phyloP scores from a whole-genome alignment of 2,797 vertebrate genomes.

The Glossophaga mutica region DNA sequence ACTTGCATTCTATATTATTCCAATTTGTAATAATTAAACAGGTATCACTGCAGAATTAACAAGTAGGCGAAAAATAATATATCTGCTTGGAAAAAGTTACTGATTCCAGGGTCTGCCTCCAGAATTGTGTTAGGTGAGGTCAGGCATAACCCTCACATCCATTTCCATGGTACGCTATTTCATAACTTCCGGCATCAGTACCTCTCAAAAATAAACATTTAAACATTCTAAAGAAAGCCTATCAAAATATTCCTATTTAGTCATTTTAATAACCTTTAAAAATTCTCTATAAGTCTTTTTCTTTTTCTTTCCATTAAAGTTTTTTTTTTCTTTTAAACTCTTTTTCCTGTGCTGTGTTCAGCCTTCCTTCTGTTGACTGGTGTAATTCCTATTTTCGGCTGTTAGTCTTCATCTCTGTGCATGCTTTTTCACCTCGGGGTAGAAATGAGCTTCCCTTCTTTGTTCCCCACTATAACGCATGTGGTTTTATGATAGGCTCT shows the following conservation, averaged over 20 bases:
- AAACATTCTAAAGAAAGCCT: neutral
- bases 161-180: neutral
- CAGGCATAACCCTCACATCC: neutral
- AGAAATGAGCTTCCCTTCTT: neutral
- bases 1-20: neutral
- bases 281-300: neutral
- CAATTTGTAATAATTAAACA: neutral
- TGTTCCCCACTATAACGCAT: neutral
- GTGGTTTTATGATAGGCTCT: neutral
- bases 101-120: neutral
- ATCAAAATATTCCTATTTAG: neutral
- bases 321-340: neutral
- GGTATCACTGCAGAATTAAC: neutral
- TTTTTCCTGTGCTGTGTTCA: neutral
- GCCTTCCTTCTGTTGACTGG: constrained; percentile 38
- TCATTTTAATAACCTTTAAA: neutral
- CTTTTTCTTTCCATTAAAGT: neutral
- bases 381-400: constrained; percentile 53
- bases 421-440: neutral
- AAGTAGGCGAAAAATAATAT: neutral
- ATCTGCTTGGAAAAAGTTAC: neutral
- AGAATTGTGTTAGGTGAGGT: neutral
- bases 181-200: neutral
- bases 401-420: neutral
- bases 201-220: neutral